A percentile compares a stretch with the other conserved stretches of the same genome.
Evolutionary conservation across 2,797 vertebrate species (phyloP).

Genomic region (Amphiprion clarkii): DNA sequence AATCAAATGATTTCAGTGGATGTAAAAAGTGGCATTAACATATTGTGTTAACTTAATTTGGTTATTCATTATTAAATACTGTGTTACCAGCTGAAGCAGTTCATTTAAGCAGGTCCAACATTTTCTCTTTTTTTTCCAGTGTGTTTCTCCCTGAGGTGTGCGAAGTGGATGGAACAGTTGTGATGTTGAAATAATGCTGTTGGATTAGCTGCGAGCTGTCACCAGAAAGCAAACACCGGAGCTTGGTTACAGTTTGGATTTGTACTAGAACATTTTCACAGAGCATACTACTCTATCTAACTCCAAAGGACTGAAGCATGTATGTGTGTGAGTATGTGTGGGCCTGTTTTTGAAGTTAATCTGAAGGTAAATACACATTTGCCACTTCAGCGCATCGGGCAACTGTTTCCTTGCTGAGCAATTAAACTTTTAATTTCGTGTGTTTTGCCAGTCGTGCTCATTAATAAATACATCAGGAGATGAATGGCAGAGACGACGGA

Average conservation of each 20-base stretch:
- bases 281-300: conserved; percentile 22
- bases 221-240: conserved; percentile 52
- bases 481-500: conserved; percentile 4
- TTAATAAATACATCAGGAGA: conserved; percentile 20
- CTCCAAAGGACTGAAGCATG: conserved; percentile 16
- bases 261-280: conserved; percentile 58
- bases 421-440: conserved; percentile 48
- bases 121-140: too few species aligned
- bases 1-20: too few species aligned
- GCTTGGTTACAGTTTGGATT: conserved; percentile 47
- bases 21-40: too few species aligned
- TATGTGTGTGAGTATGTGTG: neutral
- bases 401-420: conserved; percentile 40
- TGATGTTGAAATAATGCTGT: conserved; percentile 18
- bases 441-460: neutral
- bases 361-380: conserved; percentile 38
- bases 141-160: too few species aligned
- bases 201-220: conserved; percentile 26
- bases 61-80: too few species aligned
- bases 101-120: too few species aligned
- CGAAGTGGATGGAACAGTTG: too few species aligned
- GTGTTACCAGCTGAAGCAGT: too few species aligned
- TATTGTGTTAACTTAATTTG: too few species aligned
- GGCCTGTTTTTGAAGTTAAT: conserved; percentile 13
- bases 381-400: conserved; percentile 30